Conservation (phyloP, 1,140 invertebrate species). For the Thaumetopoea pityocampa region DNA sequence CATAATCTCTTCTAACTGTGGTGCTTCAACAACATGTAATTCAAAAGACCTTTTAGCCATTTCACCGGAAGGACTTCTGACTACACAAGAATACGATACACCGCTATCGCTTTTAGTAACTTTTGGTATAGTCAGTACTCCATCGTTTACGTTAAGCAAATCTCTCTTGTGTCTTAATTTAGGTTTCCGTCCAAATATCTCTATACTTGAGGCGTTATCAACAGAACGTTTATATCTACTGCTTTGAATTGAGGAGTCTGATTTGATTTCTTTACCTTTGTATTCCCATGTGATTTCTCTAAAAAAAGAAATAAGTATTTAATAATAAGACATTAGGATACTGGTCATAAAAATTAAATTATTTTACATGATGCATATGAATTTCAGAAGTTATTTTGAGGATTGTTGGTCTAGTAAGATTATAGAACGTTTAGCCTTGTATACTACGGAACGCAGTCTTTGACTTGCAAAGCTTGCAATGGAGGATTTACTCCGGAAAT, state of each 20-base stretch:
- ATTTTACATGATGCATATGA: no score
- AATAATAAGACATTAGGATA: no score
- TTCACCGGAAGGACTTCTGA: conserved; percentile 85
- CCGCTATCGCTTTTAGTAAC: conserved; percentile 81
- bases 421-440: no score
- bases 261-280: conserved; percentile 60
- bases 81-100: conserved; percentile 89
- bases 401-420: no score
- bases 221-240: conserved; percentile 52
- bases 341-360: no score
- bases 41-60: conserved; percentile 82
- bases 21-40: conserved; percentile 84
- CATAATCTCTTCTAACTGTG: conserved; percentile 78
- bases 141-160: conserved; percentile 43
- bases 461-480: no score
- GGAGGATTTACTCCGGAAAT: no score
- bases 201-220: conserved; percentile 49
- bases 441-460: no score
- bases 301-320: no score
- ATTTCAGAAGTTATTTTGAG: no score
- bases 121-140: conserved; percentile 82
- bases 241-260: conserved; percentile 39
- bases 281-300: conserved; percentile 74
- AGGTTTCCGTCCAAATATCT: conserved; percentile 66
- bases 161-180: conserved; percentile 67